Evolutionary conservation across 2,888 invertebrate genomes (phyloP).

Genomic region (Plebejus anna): DNA sequence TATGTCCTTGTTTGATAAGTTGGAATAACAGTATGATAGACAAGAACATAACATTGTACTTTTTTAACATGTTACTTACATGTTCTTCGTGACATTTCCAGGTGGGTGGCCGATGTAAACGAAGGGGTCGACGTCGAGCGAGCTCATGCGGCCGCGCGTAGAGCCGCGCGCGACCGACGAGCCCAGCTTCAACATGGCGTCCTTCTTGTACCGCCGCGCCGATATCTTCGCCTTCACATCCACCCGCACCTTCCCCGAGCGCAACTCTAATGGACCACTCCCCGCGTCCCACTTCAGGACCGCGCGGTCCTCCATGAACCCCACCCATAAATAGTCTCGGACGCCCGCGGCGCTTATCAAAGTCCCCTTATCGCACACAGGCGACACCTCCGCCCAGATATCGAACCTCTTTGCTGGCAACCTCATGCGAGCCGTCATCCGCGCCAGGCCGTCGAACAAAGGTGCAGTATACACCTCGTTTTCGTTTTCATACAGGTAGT

Average conservation of each 20-base stretch:
- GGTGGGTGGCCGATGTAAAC: constrained; percentile 67
- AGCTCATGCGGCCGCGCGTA: constrained; percentile 65
- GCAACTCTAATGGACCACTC: constrained; percentile 61
- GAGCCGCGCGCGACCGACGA: constrained; percentile 59
- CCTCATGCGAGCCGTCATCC: constrained; percentile 59
- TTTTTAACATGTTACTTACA: background rate
- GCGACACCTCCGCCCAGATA: constrained; percentile 70
- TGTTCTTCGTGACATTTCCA: constrained; percentile 67
- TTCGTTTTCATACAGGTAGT: constrained; percentile 55
- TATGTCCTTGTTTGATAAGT: no score
- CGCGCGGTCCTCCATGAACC: constrained; percentile 60
- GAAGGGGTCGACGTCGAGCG: constrained; percentile 65
- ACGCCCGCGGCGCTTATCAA: constrained; percentile 63
- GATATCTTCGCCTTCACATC: constrained; percentile 64
- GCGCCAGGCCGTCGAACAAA: constrained; percentile 65
- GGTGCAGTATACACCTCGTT: constrained; percentile 60
- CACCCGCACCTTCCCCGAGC: constrained; percentile 59
- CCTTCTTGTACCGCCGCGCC: constrained; percentile 67
- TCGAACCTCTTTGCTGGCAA: constrained; percentile 69
- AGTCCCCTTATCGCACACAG: constrained; percentile 64
- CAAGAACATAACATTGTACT: no score
- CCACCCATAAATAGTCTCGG: constrained; percentile 72
- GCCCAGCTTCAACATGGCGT: constrained; percentile 63
- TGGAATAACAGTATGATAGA: no score
- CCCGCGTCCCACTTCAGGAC: constrained; percentile 68